Base-by-base conservation (phyloP, 2,888 invertebrate species). In the Lagria hirta region DNA sequence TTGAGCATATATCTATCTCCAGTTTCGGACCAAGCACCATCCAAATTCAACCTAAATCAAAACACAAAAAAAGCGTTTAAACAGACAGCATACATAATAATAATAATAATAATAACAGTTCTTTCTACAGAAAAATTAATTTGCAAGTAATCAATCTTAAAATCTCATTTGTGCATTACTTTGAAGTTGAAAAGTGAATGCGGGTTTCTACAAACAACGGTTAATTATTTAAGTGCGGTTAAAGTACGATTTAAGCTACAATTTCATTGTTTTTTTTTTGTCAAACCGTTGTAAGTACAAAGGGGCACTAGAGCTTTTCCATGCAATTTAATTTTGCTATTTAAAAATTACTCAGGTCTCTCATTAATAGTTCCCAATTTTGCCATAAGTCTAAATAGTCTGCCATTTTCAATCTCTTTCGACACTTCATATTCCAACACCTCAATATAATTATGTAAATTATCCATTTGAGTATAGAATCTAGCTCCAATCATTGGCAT, bases 401-500 rank as follows among this genome's bases (percentile, higher is more conserved):
- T 80, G 1, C 95, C 94, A 71, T 97, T 97, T 73, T 98, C 96
- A 64, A 96, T 82, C 73, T 98, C 98, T 71, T 88, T 88, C 7
- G 90, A 81, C 47, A 98, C 75, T 70, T 96, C 95, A 52, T 88
- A 87, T 64, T 98, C 95, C 55, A 95, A 78, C 28, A 86, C 81
- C 70, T 98, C 98, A 28, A 87, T 85, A 54, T 92, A 84, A 42
- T 88, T 78, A 69, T 94, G 89, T 43, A 91, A 78, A 3, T 88
- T 86, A 72, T 98, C 97, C 67, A 97, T 77, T 75, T 98, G 96
- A 1, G 89, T 90, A 72, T 96, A 98, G 75, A 97, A 98, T 43
- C 97, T 79, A 26, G 96, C 96, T 26, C 91, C 98, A 60, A 99
- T 97, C 95, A 98, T 96, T 15, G 98, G 97, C 98, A 98, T 98